Conservation (phyloP, 2,113 vertebrate genomes). For the Malurus elegans region DNA sequence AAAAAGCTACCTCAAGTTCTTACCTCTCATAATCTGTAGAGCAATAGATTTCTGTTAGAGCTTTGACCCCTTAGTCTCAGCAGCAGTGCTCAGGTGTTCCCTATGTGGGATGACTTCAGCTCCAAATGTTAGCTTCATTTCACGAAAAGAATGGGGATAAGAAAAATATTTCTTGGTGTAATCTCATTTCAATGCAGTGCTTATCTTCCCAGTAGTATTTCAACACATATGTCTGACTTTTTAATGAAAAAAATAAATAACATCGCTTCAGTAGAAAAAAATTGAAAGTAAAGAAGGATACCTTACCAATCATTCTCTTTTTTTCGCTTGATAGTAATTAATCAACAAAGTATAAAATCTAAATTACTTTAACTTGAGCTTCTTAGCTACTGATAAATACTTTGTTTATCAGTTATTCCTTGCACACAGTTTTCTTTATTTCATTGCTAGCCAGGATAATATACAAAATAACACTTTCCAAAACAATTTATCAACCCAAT, state of each 20-base stretch:
- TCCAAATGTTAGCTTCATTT: not conserved
- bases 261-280: not conserved
- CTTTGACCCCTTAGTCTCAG: not conserved
- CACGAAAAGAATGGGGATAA: not conserved
- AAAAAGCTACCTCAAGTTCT: not conserved
- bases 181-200: not conserved
- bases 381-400: not conserved
- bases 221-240: not conserved
- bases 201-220: not conserved
- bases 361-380: not conserved
- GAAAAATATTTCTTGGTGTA: not conserved
- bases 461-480: not conserved
- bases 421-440: not conserved
- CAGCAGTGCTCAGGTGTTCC: not conserved
- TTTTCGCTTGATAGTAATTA: not conserved
- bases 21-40: not conserved
- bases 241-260: too few species aligned
- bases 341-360: not conserved
- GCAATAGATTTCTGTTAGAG: not conserved
- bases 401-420: not conserved
- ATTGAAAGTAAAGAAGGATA: rapidly evolving
- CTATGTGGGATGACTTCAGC: not conserved
- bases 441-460: not conserved
- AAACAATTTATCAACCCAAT: not conserved
- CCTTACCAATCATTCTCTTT: not conserved